A percentile compares a stretch with the other conserved stretches of the same genome.
Conservation (phyloP, 2,113 vertebrate genomes). For the Excalfactoria chinensis region DNA sequence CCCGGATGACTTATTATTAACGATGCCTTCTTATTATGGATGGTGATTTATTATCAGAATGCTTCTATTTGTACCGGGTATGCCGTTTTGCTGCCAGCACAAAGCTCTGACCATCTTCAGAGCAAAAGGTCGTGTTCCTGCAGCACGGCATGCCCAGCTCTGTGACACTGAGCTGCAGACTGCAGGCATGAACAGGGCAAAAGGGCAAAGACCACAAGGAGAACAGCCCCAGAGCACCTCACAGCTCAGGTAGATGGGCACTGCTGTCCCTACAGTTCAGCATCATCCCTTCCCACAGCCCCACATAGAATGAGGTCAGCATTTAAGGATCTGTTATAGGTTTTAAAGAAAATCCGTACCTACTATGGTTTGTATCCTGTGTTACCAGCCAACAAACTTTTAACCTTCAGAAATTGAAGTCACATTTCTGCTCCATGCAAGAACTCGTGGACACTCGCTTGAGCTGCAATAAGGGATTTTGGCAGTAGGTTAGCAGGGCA, state of each 20-base stretch:
- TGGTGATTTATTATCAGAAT: constrained; percentile 75
- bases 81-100: constrained; percentile 58
- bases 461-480: neutral
- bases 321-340: neutral
- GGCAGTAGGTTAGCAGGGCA: neutral
- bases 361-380: neutral
- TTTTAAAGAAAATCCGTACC: neutral
- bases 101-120: constrained; percentile 60
- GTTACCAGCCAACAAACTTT: neutral
- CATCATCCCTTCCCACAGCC: neutral
- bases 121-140: constrained; percentile 52
- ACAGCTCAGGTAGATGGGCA: rapidly evolving
- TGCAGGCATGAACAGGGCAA: neutral
- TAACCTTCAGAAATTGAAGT: neutral
- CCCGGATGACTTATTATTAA: constrained; percentile 75
- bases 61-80: constrained; percentile 66
- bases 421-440: rapidly evolving
- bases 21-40: constrained; percentile 75
- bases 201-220: neutral
- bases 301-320: rapidly evolving
- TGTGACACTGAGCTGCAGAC: neutral
- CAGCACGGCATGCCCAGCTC: neutral
- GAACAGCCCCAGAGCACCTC: neutral
- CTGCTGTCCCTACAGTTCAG: neutral
- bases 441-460: neutral